Percentiles rank a stretch among this genome's conserved stretches.
These are phyloP conservation scores for Rhinogobio ventralis DNA, from an alignment of 2,797 vertebrate genomes.

Conservation along the genomic window DNA sequence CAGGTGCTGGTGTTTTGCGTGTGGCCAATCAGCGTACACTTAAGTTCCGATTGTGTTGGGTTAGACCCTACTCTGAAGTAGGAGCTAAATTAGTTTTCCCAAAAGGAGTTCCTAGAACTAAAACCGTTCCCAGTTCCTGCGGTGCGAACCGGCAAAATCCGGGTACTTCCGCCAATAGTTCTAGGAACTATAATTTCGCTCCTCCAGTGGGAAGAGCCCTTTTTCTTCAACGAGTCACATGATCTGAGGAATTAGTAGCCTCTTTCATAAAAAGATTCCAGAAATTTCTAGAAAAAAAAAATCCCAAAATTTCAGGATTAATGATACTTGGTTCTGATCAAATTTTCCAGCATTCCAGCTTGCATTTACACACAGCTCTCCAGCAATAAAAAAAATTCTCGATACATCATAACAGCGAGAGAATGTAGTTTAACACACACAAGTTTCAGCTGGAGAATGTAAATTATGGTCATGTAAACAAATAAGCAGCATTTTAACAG, in stretches of 20 bases:
- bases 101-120: too few relatives aligned
- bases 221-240: background rate
- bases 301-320: background rate
- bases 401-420: background rate
- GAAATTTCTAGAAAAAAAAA: too few relatives aligned
- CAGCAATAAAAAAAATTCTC: background rate
- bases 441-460: background rate
- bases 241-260: background rate
- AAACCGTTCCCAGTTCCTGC: too few relatives aligned
- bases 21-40: too few relatives aligned
- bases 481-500: background rate
- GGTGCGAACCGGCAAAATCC: too few relatives aligned
- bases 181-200: too few relatives aligned
- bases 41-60: too few relatives aligned
- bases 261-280: background rate
- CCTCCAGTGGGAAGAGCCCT: too few relatives aligned
- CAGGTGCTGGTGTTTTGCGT: too few relatives aligned
- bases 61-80: too few relatives aligned
- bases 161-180: too few relatives aligned
- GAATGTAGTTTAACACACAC: background rate
- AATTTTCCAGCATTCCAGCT: background rate
- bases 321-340: background rate
- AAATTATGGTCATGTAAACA: background rate
- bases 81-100: too few relatives aligned
- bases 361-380: background rate